Conservation (phyloP, 2,113 vertebrate genomes). For the Lanius collurio region DNA sequence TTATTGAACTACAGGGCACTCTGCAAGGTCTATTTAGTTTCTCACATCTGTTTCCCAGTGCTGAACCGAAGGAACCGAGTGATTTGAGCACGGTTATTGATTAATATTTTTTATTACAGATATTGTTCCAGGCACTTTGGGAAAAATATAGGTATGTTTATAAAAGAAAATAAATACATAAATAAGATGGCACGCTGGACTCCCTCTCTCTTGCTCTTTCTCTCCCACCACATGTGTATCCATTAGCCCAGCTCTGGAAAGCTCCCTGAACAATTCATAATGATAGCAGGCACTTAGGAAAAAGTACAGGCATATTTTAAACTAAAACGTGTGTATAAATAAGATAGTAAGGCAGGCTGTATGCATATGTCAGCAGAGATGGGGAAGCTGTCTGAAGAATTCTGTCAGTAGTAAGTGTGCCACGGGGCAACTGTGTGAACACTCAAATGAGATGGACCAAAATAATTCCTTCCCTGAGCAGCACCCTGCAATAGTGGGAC, state of each 20-base stretch:
- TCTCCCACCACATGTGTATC: not conserved
- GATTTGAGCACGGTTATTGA: conserved; percentile 1
- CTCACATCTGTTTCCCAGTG: conserved; percentile 1
- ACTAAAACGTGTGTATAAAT: conserved; percentile 3
- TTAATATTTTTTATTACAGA: conserved; percentile 37
- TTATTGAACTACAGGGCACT: conserved; percentile 32
- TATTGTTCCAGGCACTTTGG: conserved; percentile 6
- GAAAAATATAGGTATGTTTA: not conserved
- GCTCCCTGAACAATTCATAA: not conserved
- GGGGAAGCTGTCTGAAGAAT: not conserved
- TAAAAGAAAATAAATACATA: conserved; percentile 45
- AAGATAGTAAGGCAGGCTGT: not conserved
- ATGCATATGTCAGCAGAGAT: not conserved
- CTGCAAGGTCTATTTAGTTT: conserved; percentile 30
- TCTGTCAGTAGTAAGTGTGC: not conserved
- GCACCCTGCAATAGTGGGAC: accelerated
- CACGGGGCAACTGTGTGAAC: not conserved
- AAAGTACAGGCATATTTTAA: not conserved
- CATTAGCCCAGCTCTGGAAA: not conserved
- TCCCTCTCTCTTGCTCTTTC: not conserved
- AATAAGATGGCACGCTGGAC: not conserved
- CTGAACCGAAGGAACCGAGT: not conserved
- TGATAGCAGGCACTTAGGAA: not conserved
- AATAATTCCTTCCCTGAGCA: not conserved
- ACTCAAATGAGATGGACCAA: not conserved